Percentiles rank a stretch among this genome's conserved stretches.
Conservation (phyloP, 2,797 vertebrate species). For the Phalloptychus januarius region DNA sequence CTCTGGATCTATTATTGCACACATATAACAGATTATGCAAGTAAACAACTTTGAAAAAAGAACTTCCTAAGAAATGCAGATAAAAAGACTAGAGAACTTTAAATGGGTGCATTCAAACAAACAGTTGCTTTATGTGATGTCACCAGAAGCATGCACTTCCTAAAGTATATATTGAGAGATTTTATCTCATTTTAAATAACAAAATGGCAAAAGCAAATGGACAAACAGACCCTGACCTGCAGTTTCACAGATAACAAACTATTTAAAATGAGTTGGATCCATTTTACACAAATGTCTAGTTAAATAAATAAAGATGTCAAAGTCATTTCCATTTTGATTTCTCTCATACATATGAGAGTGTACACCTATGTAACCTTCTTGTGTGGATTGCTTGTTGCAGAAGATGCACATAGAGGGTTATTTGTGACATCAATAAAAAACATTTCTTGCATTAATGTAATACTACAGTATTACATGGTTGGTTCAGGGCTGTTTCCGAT, state of each 20-base stretch:
- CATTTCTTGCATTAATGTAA: slow-evolving; percentile 14
- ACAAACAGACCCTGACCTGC: neutral
- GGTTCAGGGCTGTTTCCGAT: slow-evolving; percentile 9
- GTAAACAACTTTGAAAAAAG: neutral
- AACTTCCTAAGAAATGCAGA: neutral
- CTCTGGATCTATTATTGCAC: neutral
- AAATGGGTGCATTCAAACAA: neutral
- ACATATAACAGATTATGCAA: neutral
- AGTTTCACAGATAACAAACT: neutral
- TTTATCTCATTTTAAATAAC: neutral
- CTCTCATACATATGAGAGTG: neutral
- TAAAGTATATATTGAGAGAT: neutral
- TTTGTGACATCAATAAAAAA: slow-evolving; percentile 12
- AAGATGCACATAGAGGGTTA: neutral
- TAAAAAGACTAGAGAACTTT: neutral
- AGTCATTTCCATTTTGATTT: slow-evolving; percentile 2
- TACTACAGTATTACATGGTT: slow-evolving; percentile 2
- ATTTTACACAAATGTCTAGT: neutral
- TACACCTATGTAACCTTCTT: neutral
- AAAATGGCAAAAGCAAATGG: neutral
- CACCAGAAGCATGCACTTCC: neutral
- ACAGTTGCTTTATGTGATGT: neutral
- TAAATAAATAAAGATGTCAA: neutral
- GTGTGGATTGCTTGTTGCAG: neutral
- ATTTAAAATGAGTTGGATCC: neutral